These are phyloP conservation scores for Cetoscarus ocellatus DNA, from an alignment of 2,797 vertebrate species.

Conservation along the genomic window DNA sequence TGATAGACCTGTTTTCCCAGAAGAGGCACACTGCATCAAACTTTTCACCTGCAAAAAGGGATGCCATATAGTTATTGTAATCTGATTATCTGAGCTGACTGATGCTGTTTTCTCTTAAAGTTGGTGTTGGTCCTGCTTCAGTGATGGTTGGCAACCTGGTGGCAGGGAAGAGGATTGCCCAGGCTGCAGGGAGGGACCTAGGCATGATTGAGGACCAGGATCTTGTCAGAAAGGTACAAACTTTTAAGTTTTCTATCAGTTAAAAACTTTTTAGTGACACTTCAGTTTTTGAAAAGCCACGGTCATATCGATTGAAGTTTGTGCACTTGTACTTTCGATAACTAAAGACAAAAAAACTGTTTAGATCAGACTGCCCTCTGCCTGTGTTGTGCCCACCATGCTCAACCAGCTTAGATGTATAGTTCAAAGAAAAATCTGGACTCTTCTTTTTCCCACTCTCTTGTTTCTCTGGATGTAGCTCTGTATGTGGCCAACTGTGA, in stretches of 20 bases:
- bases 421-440: slow-evolving; percentile 56
- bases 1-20: background rate
- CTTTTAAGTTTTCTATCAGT: background rate
- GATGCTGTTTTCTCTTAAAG: slow-evolving; percentile 64
- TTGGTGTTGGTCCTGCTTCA: slow-evolving; percentile 96
- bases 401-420: slow-evolving; percentile 31
- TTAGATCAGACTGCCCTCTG: slow-evolving; percentile 14
- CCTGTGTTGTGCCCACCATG: slow-evolving; percentile 12
- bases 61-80: too few species aligned
- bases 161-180: slow-evolving; percentile 97
- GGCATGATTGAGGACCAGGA: slow-evolving; percentile 98
- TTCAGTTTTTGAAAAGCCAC: background rate
- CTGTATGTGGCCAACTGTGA: slow-evolving; percentile 90
- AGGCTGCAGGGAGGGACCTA: slow-evolving; percentile 95
- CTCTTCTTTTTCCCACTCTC: slow-evolving; percentile 78
- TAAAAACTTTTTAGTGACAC: background rate
- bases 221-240: slow-evolving; percentile 92
- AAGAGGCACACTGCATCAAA: background rate
- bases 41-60: background rate
- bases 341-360: too few species aligned
- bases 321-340: too few species aligned
- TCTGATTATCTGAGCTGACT: background rate
- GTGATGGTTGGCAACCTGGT: slow-evolving; percentile 99
- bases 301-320: too few species aligned
- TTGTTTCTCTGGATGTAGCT: slow-evolving; percentile 82